Conservation (phyloP, 2,797 vertebrate genomes). For the Sternarchorhynchus goeldii region DNA sequence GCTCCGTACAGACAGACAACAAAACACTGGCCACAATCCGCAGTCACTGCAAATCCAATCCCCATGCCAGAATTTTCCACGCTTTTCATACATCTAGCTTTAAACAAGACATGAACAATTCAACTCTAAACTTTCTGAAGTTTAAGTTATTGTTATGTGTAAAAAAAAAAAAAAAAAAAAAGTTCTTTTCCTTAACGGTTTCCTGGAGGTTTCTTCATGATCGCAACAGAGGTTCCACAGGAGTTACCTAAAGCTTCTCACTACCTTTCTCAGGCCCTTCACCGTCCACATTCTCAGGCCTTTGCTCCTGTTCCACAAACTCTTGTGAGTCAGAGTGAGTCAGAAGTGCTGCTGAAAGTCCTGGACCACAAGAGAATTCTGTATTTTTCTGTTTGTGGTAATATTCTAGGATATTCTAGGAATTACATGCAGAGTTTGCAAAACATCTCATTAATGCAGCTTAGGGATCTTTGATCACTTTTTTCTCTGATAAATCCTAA, state of each 20-base stretch:
- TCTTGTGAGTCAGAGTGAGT: not conserved
- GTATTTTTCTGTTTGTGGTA: no score
- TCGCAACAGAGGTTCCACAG: not conserved
- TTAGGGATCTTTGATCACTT: not conserved
- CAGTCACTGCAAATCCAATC: conserved; percentile 16
- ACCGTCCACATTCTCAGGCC: not conserved
- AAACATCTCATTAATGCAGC: not conserved
- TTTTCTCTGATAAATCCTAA: no score
- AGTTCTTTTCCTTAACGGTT: not conserved
- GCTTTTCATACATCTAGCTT: not conserved
- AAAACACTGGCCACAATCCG: conserved; percentile 14
- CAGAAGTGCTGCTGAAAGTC: not conserved
- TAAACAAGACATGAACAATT: not conserved
- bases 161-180: no score
- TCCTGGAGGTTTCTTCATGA: not conserved
- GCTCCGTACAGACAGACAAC: conserved; percentile 23
- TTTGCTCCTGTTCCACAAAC: not conserved
- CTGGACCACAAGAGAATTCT: not conserved
- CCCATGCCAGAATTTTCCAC: conserved; percentile 4
- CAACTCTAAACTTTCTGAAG: not conserved
- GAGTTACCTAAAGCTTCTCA: conserved; percentile 1
- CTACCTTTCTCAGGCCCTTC: not conserved
- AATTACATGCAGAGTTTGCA: not conserved
- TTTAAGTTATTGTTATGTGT: not conserved
- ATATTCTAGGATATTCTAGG: not conserved